These are phyloP conservation scores for Thrips palmi DNA, from an alignment of 1,140 invertebrate species.

Conservation along the genomic window DNA sequence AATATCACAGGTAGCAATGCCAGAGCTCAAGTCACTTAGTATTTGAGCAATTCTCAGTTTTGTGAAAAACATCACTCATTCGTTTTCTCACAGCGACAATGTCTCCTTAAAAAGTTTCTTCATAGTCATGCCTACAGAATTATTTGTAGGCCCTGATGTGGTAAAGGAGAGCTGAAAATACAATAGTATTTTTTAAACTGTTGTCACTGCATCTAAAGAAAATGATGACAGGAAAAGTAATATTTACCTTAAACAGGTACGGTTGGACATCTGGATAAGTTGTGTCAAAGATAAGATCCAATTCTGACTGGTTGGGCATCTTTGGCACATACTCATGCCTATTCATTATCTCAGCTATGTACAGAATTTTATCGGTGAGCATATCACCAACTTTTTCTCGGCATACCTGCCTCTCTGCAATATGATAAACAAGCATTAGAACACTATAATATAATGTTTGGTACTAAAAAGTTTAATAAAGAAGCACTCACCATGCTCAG, in stretches of 20 bases:
- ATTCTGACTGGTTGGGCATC: slow-evolving; percentile 78
- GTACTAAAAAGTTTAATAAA: not conserved
- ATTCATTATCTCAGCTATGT: slow-evolving; percentile 90
- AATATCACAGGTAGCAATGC: too few species aligned
- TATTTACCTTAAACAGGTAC: slow-evolving; percentile 67
- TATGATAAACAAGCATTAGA: too few species aligned
- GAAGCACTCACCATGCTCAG: slow-evolving; percentile 44
- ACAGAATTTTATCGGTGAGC: slow-evolving; percentile 79
- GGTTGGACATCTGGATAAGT: slow-evolving; percentile 83
- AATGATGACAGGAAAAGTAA: not conserved
- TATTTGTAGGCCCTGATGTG: slow-evolving; percentile 44
- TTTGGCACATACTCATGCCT: slow-evolving; percentile 88
- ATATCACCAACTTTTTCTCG: slow-evolving; percentile 81
- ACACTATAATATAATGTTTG: slow-evolving; percentile 2
- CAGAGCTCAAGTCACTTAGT: too few species aligned
- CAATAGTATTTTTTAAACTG: slow-evolving; percentile 2
- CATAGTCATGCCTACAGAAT: slow-evolving; percentile 68
- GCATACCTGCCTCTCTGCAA: slow-evolving; percentile 59
- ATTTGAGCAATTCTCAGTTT: too few species aligned
- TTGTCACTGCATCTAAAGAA: not conserved
- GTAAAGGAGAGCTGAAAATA: slow-evolving; percentile 43
- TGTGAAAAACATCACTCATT: too few species aligned
- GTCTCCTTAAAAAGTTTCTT: slow-evolving; percentile 80
- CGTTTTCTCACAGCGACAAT: slow-evolving; percentile 55
- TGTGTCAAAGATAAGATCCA: slow-evolving; percentile 89